phyloP scores from a whole-genome alignment of 2,797 vertebrate genomes.

The Microchirus variegatus region DNA sequence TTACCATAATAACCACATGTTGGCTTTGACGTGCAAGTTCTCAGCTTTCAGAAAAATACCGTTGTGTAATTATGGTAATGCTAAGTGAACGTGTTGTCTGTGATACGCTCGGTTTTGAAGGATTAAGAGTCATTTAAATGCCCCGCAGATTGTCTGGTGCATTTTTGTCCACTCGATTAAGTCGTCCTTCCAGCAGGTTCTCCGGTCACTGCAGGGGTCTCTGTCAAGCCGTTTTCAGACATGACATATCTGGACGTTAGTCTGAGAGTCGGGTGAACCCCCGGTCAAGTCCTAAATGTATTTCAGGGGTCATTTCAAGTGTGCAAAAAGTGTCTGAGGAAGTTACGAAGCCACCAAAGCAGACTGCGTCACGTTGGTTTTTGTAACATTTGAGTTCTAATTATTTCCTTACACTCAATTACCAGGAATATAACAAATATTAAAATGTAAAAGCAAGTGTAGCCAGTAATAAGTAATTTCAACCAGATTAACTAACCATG shows the following conservation, averaged over 20 bases:
- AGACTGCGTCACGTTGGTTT: background rate
- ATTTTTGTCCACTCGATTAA: too few species aligned
- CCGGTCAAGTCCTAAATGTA: background rate
- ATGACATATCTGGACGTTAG: background rate
- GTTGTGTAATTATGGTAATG: too few species aligned
- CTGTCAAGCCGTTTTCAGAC: background rate
- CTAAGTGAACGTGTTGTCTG: too few species aligned
- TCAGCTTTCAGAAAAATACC: too few species aligned
- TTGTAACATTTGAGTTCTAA: background rate
- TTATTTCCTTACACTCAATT: background rate
- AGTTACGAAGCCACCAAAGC: too few species aligned
- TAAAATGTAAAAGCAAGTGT: background rate
- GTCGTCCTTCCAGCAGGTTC: background rate
- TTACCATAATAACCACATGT: too few species aligned
- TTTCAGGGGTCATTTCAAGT: background rate
- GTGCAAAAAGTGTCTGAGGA: too few species aligned
- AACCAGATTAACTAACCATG: conserved; percentile 5
- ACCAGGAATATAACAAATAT: background rate
- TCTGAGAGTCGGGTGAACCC: background rate
- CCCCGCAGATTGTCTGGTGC: too few species aligned
- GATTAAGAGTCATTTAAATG: too few species aligned
- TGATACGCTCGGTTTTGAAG: too few species aligned
- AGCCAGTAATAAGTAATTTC: background rate
- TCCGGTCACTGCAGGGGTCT: too few species aligned
- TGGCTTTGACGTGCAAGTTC: too few species aligned